Base-by-base conservation (phyloP, 2,888 invertebrate genomes). In the Tipula confusa region DNA sequence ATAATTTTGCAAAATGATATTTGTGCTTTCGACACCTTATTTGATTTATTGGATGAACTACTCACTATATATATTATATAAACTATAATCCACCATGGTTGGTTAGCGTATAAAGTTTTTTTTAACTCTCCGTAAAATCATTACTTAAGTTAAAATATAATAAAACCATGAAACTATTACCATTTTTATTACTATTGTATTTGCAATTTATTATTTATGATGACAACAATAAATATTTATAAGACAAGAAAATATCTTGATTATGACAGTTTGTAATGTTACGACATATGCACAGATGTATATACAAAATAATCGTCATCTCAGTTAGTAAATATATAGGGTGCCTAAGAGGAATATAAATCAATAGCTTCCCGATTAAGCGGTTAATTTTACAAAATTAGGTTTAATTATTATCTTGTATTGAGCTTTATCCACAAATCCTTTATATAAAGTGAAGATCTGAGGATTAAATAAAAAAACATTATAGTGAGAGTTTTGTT, bases 61-160 rank as follows among this genome's bases (percentile, higher is more conserved):
- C 64, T 64, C 64, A 64, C 2, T n/a, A n/a, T n/a, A n/a, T n/a
- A n/a, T n/a, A n/a, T n/a, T n/a, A n/a, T n/a, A n/a, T n/a, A n/a
- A n/a, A n/a, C n/a, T n/a, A n/a, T n/a, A 64, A 64, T 64, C 24
- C 64, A 64, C 18, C 64, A 64, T 64, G 64, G 64, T 64, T 64
- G 64, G 24, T 64, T 64, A 64, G 24, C 24, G 6, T 24, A 43
- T 15, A 43, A 43, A 43, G 43, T 43, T 24, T 43, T 24, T 64
- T 24, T 18, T 24, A 64, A 64, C 24, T n/a, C 24, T 7, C 64
- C 64, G 64, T 64, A 64, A 64, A 64, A 64, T 64, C 24, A 11
- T 64, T 64, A 24, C 24, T 24, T 24, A 64, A 24, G 64, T 64
- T 24, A 64, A 64, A 64, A 64, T 64, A 64, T 24, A 64, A 18